These are phyloP conservation scores for Perognathus longimembris DNA, from an alignment of 2,113 vertebrate genomes.

Conservation along the genomic window DNA sequence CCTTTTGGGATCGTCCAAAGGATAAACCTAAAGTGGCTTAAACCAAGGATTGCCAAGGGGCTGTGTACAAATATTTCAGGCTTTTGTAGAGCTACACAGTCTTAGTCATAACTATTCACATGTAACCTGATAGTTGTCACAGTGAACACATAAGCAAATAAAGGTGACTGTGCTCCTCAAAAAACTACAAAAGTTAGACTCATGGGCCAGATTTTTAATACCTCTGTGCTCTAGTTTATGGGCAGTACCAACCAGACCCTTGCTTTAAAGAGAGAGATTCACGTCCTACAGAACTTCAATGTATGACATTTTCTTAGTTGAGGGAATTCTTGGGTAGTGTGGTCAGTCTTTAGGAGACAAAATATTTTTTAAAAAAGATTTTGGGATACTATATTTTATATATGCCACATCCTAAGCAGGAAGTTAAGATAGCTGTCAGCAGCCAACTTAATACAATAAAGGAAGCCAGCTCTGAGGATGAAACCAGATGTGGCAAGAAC, in stretches of 20 bases:
- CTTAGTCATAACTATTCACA: background rate
- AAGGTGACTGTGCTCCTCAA: background rate
- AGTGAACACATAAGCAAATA: background rate
- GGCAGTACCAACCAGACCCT: background rate
- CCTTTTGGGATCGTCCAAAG: background rate
- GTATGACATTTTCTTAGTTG: background rate
- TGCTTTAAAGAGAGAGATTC: background rate
- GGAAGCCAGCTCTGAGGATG: background rate
- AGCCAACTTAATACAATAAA: background rate
- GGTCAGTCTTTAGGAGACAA: background rate
- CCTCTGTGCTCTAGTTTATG: background rate
- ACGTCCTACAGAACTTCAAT: background rate
- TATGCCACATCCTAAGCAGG: background rate
- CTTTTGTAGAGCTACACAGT: background rate
- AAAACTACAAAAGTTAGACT: background rate
- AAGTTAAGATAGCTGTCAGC: background rate
- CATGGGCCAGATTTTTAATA: background rate
- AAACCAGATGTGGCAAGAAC: background rate
- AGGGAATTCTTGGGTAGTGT: slow-evolving; percentile 1
- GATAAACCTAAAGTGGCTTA: background rate
- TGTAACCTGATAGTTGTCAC: background rate
- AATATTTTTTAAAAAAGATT: background rate
- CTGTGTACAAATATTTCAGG: background rate
- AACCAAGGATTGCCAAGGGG: background rate
- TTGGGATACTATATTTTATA: background rate